Percentiles rank a stretch among this genome's conserved stretches.
phyloP scores from a whole-genome alignment of 1,140 invertebrate genomes.

The Grapholita molesta region DNA sequence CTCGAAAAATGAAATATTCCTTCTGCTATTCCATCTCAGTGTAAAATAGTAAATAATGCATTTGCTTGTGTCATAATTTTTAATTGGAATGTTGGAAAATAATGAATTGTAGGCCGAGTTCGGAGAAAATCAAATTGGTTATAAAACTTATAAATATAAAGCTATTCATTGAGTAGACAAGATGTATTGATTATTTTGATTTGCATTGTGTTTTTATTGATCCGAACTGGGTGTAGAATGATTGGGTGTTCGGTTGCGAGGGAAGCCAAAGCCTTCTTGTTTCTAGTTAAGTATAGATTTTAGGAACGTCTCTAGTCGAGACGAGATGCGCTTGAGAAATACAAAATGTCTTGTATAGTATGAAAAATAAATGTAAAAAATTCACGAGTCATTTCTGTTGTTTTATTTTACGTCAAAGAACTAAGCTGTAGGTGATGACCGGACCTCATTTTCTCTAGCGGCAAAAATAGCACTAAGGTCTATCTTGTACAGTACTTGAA shows the following conservation, averaged over 20 bases:
- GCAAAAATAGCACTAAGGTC: too few species aligned
- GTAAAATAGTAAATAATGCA: conserved; percentile 7
- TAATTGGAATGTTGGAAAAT: neutral
- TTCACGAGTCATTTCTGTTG: conserved; percentile 35
- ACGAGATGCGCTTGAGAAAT: conserved; percentile 37
- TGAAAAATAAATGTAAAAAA: conserved; percentile 48
- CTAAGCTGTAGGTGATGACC: neutral
- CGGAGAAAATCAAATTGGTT: neutral
- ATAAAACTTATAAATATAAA: too few species aligned
- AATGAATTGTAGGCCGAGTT: neutral
- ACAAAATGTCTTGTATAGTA: conserved; percentile 39
- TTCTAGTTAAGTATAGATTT: conserved; percentile 48
- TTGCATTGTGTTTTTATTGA: neutral
- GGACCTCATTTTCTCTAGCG: too few species aligned
- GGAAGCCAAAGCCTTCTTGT: conserved; percentile 73
- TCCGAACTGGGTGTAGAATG: neutral
- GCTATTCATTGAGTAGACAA: conserved; percentile 1
- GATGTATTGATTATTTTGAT: neutral
- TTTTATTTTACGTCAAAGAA: conserved; percentile 25
- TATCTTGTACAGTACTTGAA: too few species aligned
- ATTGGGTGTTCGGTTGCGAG: conserved; percentile 41
- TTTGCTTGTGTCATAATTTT: conserved; percentile 21
- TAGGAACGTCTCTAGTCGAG: conserved; percentile 44
- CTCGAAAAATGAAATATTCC: neutral
- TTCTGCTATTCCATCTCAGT: conserved; percentile 5